Conservation (phyloP, 2,113 vertebrate genomes). For the crab-eating macaque (Macaca fascicularis) region T2T-MFA8v1.1 NC_088380.1:188153001-188153500, state of each 20-base stretch:
- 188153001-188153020: constrained; percentile 98
- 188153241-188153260: constrained; percentile 97
- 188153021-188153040: constrained; percentile 98
- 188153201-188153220: constrained; percentile 99
- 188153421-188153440: constrained; percentile 98
- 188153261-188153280: constrained; percentile 96
- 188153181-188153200: constrained; percentile 96
- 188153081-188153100: constrained; percentile 99
- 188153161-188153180: constrained; percentile 97
- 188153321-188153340: constrained; percentile 98
- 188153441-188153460: constrained; percentile 96
- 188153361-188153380: constrained; percentile 93
- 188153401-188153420: constrained; percentile 97
- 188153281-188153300: constrained; percentile 98
- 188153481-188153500: constrained; percentile 94
- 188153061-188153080: constrained; percentile 95
- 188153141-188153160: constrained; percentile 98
- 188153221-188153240: constrained; percentile 99
- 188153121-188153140: constrained; percentile 95
- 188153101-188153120: constrained; percentile 98
- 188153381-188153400: constrained; percentile 96
- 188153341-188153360: constrained; percentile 93
- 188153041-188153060: constrained; percentile 97
- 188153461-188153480: constrained; percentile 96
- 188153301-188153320: constrained; percentile 96